Conservation (phyloP, 2,888 invertebrate genomes). For the Eristalinus aeneus region DNA sequence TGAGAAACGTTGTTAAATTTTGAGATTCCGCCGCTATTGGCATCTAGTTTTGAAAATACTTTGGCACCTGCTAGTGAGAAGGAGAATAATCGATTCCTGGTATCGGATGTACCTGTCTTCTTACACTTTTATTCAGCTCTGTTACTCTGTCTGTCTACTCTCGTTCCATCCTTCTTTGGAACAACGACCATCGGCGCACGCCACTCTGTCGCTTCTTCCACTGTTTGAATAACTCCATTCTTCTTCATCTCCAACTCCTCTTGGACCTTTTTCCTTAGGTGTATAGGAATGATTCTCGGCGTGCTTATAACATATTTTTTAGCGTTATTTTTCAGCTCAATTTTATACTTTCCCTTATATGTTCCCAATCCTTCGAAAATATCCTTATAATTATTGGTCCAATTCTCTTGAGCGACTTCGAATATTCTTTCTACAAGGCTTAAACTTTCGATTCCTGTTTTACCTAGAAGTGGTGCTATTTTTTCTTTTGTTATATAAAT, state of each 20-base stretch:
- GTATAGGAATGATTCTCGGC: too few species aligned
- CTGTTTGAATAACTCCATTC: slow-evolving; percentile 1
- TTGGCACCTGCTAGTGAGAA: slow-evolving; percentile 23
- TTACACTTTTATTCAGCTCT: neutral
- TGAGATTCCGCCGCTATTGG: slow-evolving; percentile 10
- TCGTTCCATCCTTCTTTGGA: neutral
- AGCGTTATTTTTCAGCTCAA: too few species aligned
- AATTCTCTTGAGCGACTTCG: neutral
- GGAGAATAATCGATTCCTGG: neutral
- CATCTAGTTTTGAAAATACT: slow-evolving; percentile 21
- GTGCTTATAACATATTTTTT: too few species aligned
- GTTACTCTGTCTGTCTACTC: neutral
- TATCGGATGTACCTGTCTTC: neutral
- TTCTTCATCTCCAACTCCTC: too few species aligned
- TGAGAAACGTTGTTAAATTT: slow-evolving; percentile 3
- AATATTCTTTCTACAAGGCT: slow-evolving; percentile 7
- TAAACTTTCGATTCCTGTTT: slow-evolving; percentile 24
- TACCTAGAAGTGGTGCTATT: slow-evolving; percentile 1
- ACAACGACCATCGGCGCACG: neutral
- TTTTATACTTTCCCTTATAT: neutral
- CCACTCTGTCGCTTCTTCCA: slow-evolving; percentile 13
- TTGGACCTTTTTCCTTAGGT: too few species aligned
- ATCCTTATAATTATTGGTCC: slow-evolving; percentile 8
- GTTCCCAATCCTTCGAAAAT: slow-evolving; percentile 16
- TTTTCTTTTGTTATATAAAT: slow-evolving; percentile 8